Evolutionary conservation across 1,140 invertebrate genomes (phyloP).

Genomic region (Aphelinus atriplicis): DNA sequence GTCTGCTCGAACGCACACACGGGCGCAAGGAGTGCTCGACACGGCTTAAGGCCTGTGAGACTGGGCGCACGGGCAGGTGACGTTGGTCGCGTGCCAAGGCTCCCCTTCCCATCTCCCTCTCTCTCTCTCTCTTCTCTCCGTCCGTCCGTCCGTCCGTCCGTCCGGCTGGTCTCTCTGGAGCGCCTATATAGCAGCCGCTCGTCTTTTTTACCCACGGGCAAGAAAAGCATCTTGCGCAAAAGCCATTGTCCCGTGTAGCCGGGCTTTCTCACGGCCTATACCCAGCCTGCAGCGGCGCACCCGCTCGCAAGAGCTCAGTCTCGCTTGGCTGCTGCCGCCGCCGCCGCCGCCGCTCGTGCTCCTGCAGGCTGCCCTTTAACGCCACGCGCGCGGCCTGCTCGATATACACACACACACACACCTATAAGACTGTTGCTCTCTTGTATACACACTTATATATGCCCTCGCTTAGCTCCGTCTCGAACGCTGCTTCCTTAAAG

Average conservation of each 20-base stretch:
- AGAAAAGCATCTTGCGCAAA: slow-evolving; percentile 63
- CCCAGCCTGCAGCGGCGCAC: too few species aligned
- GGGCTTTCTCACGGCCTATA: slow-evolving; percentile 51
- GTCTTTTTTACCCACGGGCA: slow-evolving; percentile 35
- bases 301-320: background rate
- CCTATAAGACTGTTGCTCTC: too few species aligned
- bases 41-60: too few species aligned
- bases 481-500: too few species aligned
- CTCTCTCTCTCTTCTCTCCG: background rate
- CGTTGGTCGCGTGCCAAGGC: slow-evolving; percentile 63
- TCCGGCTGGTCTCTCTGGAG: slow-evolving; percentile 21
- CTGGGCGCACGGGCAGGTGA: slow-evolving; percentile 61
- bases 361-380: slow-evolving; percentile 53
- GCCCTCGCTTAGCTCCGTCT: too few species aligned
- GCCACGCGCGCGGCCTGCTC: slow-evolving; percentile 24
- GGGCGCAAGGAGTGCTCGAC: slow-evolving; percentile 11
- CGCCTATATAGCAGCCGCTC: background rate
- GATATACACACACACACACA: too few species aligned
- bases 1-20: background rate
- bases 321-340: slow-evolving; percentile 14
- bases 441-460: too few species aligned
- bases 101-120: slow-evolving; percentile 44
- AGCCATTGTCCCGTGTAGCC: slow-evolving; percentile 57
- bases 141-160: background rate
- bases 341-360: background rate